phyloP scores from a whole-genome alignment of 1,140 invertebrate genomes.

The Drosophila seguyi region DNA sequence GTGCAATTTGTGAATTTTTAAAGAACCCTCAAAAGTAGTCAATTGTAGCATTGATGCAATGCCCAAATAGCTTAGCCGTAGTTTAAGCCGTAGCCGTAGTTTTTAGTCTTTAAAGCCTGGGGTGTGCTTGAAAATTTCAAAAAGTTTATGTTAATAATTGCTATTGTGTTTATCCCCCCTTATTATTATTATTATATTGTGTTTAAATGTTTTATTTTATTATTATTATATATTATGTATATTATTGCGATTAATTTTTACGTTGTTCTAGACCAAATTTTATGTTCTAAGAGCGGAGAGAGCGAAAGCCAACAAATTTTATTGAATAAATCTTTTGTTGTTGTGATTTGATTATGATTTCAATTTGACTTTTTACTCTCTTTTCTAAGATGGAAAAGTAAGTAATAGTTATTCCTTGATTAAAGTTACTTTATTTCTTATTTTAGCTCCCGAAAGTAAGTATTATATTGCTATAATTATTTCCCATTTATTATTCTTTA shows the following conservation, averaged over 20 bases:
- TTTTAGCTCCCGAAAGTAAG: background rate
- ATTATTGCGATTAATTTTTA: slow-evolving; percentile 46
- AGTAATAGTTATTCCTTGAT: background rate
- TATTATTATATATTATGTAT: slow-evolving; percentile 20
- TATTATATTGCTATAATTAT: slow-evolving; percentile 15
- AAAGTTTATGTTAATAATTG: slow-evolving; percentile 38
- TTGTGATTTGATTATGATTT: slow-evolving; percentile 78
- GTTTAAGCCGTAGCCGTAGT: background rate
- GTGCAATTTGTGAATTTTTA: slow-evolving; percentile 10
- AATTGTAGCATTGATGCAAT: slow-evolving; percentile 65
- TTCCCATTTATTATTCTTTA: background rate
- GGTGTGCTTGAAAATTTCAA: slow-evolving; percentile 21
- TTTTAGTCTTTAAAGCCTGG: background rate
- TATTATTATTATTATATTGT: slow-evolving; percentile 41
- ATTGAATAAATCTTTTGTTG: slow-evolving; percentile 73
- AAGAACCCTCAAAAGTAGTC: slow-evolving; percentile 37
- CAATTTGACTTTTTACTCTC: slow-evolving; percentile 16
- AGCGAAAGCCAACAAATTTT: slow-evolving; percentile 45
- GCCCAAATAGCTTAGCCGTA: slow-evolving; percentile 6
- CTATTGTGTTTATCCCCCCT: slow-evolving; percentile 56
- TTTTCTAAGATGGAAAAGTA: background rate
- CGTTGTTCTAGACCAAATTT: slow-evolving; percentile 65
- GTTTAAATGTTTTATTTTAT: slow-evolving; percentile 69
- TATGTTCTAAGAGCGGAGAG: slow-evolving; percentile 23
- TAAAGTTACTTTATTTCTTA: background rate